Conservation (phyloP, 2,888 invertebrate genomes). For the Myopa testacea region DNA sequence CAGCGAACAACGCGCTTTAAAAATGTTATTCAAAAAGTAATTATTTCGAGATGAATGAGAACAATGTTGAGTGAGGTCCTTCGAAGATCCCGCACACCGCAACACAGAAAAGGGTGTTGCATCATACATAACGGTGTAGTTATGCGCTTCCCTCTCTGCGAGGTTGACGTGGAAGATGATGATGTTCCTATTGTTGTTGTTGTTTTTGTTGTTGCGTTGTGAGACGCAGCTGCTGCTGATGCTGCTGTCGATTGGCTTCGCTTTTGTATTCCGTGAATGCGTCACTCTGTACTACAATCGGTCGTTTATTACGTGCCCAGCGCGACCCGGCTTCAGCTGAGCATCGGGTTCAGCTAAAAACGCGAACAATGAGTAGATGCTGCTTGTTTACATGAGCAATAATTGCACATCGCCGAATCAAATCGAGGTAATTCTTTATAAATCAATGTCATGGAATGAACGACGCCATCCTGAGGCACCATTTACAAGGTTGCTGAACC, state of each 20-base stretch:
- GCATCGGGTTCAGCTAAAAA: slow-evolving; percentile 23
- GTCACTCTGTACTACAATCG: neutral
- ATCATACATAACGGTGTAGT: neutral
- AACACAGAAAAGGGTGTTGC: slow-evolving; percentile 15
- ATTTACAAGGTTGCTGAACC: neutral
- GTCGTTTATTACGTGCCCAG: neutral
- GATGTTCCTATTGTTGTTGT: neutral
- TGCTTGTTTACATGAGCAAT: slow-evolving; percentile 51
- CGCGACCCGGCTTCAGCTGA: slow-evolving; percentile 18
- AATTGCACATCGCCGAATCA: slow-evolving; percentile 43
- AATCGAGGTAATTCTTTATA: slow-evolving; percentile 28
- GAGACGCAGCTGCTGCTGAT: slow-evolving; percentile 32
- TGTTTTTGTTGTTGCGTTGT: neutral
- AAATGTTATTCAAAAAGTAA: slow-evolving; percentile 46
- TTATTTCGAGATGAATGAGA: slow-evolving; percentile 50
- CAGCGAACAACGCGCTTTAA: slow-evolving; percentile 21
- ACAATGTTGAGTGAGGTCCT: slow-evolving; percentile 41
- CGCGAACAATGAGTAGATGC: slow-evolving; percentile 20
- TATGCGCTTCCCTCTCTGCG: neutral
- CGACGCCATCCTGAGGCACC: neutral
- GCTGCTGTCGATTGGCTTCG: slow-evolving; percentile 27
- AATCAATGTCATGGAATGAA: slow-evolving; percentile 27
- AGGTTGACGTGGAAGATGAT: too few species aligned
- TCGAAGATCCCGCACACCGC: neutral
- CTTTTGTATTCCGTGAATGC: slow-evolving; percentile 18